Conservation (phyloP, 1,140 invertebrate species). For the Akabosia matsudoensis region DNA sequence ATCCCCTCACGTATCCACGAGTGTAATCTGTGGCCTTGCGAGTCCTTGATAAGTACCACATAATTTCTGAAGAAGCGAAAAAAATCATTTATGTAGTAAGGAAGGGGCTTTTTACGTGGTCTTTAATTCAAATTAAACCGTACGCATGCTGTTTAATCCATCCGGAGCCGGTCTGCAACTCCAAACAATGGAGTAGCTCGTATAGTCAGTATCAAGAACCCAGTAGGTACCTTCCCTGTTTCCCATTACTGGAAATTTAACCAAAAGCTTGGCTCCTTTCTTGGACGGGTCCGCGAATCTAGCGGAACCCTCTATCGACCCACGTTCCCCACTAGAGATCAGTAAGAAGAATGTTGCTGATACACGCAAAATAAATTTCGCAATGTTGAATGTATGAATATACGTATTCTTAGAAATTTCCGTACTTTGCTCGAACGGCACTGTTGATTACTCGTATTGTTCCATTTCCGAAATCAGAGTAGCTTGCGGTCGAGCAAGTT, state of each 20-base stretch:
- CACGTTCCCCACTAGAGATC: neutral
- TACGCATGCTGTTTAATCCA: too few species aligned
- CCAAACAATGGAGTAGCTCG: neutral
- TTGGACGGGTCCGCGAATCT: neutral
- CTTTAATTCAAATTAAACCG: too few species aligned
- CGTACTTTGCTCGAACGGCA: constrained; percentile 62
- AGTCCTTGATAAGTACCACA: neutral
- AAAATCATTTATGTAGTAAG: too few species aligned
- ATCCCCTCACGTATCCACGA: neutral
- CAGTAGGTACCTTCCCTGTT: neutral
- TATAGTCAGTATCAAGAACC: neutral
- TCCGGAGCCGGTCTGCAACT: neutral
- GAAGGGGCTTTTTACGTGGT: too few species aligned
- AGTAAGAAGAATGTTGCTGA: neutral
- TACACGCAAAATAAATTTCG: neutral
- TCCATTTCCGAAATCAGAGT: constrained; percentile 58
- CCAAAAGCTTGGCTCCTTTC: neutral
- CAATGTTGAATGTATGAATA: neutral
- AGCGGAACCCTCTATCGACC: neutral
- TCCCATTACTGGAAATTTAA: neutral
- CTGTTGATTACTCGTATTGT: constrained; percentile 62
- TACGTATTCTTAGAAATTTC: too few species aligned
- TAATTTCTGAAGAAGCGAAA: neutral
- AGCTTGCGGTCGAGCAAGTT: constrained; percentile 69
- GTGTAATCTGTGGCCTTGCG: neutral